Evolutionary conservation across 1,140 invertebrate genomes (phyloP), one percentile per base, ranked within the genome.

Genomic region (Metaphire vulgaris): DNA sequence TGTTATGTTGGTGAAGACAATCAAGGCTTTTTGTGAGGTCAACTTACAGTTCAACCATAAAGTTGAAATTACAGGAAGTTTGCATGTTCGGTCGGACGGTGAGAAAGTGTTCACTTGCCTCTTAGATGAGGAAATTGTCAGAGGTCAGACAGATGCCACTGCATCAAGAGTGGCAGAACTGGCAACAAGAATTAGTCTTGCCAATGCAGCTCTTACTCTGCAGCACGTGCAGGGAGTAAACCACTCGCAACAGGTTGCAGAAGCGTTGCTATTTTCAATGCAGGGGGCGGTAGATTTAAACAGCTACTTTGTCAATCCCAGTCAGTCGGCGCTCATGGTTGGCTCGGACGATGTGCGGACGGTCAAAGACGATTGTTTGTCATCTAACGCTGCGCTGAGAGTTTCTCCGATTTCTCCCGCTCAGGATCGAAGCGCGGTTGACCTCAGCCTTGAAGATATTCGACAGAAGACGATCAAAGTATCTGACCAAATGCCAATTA

Each of bases 91-190:
- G 28, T 78, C 77, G 16, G 77, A 78, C 69, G 77, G 77, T 30
- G 77, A 78, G 29, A 74, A 75, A 28, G 77, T 78, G 26, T 34
- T 78, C 16, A 78, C 77, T 14, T 78, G 77, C 41, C 69, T 78
- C 28, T 31, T 78, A 28, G 72, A 75, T 65, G 77, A 78, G 69
- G 74, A 74, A 41, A 41, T 33, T 31, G 66, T 33, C 29, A 77
- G 74, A 33, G 32, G 56, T 28, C 30, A 56, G 41, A 56, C 41
- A 56, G 41, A 56, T 21, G n/a, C 72, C 0, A n/a, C 56, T 2
- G 34, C 72, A 0, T 31, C 67, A 69, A 31, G 41, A 21, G 31
- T 73, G 31, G 41, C 32, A 28, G 72, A 73, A 15, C 26, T 73
- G 15, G 41, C 72, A 21, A 29, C 34, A 26, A 73, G 41, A 41